A percentile compares a stretch with the other conserved stretches of the same genome.
These are phyloP conservation scores for Baryphthengus martii DNA, from an alignment of 2,113 vertebrate genomes.

Conservation along the genomic window DNA sequence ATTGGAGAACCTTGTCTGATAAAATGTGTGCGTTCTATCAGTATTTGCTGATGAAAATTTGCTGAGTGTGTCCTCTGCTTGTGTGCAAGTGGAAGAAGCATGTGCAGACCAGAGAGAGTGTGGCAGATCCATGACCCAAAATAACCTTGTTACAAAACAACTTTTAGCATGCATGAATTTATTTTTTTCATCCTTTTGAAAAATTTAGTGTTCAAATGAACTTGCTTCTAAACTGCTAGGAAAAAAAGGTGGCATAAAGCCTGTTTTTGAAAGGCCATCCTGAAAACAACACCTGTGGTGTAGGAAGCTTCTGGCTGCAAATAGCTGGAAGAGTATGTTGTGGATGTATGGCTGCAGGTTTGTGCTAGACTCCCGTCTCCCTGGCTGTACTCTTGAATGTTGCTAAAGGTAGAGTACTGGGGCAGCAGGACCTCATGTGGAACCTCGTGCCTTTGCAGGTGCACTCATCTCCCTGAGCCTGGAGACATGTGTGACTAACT, in stretches of 20 bases:
- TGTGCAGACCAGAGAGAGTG: not conserved
- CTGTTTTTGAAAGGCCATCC: not conserved
- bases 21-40: not conserved
- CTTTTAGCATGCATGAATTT: not conserved
- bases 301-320: conserved; percentile 7
- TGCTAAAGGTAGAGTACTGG: not conserved
- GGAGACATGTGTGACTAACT: not conserved
- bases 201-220: not conserved
- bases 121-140: not conserved
- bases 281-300: not conserved
- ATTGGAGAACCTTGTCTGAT: not conserved
- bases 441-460: not conserved
- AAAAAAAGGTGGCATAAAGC: not conserved
- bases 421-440: not conserved
- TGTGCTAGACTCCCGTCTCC: not conserved
- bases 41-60: not conserved
- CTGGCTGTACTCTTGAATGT: not conserved
- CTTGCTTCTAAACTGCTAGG: not conserved
- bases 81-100: not conserved
- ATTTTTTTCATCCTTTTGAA: not conserved
- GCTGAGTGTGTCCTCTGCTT: not conserved
- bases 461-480: not conserved
- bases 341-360: not conserved
- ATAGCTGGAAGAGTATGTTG: not conserved
- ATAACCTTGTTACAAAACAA: not conserved